These are phyloP conservation scores for Zoanthus sociatus DNA, from an alignment of 92 coral and sea anemone species.

Conservation along the genomic window DNA sequence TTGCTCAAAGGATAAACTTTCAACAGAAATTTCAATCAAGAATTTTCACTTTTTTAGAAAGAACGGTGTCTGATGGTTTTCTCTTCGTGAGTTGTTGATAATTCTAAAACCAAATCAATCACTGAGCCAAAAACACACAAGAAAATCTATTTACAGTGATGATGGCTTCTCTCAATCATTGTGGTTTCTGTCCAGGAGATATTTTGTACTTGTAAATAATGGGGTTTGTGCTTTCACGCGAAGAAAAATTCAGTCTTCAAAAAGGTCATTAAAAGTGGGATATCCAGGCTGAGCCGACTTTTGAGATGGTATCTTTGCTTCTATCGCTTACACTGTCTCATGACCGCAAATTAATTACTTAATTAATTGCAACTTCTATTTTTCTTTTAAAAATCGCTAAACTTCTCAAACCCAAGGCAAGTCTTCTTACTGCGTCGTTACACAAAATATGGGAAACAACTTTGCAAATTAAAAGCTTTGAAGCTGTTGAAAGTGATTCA, in stretches of 20 bases:
- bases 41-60: not conserved
- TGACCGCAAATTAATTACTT: constrained; percentile 48
- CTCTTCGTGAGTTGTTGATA: not conserved
- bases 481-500: not conserved
- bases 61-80: not conserved
- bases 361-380: constrained; percentile 1
- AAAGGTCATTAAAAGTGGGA: not conserved
- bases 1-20: not conserved
- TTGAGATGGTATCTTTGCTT: constrained; percentile 24
- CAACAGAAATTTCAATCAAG: not conserved
- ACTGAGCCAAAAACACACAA: not conserved
- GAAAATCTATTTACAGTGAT: constrained; percentile 35
- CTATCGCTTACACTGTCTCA: constrained; percentile 16
- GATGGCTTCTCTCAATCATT: constrained; percentile 15
- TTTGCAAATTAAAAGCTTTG: too few relatives aligned
- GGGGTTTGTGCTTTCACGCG: constrained; percentile 27
- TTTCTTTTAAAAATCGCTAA: constrained; percentile 20
- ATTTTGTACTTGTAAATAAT: constrained; percentile 1
- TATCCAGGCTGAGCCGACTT: not conserved
- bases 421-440: not conserved
- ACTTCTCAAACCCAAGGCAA: constrained; percentile 12
- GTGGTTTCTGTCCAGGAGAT: constrained; percentile 34
- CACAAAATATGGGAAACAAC: not conserved
- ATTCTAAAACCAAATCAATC: not conserved
- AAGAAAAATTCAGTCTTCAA: not conserved